Evolutionary conservation across 2,888 invertebrate genomes (phyloP).

Genomic region (Drosophila mimetica): DNA sequence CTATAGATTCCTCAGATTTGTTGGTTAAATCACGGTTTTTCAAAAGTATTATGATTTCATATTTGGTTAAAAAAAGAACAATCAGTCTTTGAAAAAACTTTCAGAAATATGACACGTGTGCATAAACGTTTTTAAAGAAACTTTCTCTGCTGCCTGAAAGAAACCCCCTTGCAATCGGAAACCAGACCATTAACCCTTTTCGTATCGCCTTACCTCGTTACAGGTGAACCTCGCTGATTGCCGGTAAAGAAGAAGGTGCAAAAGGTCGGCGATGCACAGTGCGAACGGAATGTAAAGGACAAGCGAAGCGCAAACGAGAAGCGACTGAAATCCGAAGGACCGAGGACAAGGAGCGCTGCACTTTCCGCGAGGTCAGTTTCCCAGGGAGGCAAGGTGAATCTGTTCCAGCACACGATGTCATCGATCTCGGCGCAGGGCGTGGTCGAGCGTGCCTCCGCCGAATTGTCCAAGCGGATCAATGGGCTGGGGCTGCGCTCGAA

Average conservation of each 20-base stretch:
- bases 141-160: not conserved
- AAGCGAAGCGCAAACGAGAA: not conserved
- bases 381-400: constrained; percentile 78
- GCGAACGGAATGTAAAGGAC: constrained; percentile 34
- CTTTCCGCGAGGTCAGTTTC: constrained; percentile 18
- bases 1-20: too few relatives aligned
- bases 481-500: constrained; percentile 89
- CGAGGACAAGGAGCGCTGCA: constrained; percentile 6
- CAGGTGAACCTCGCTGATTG: constrained; percentile 24
- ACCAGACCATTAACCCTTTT: constrained; percentile 15
- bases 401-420: constrained; percentile 87
- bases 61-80: too few relatives aligned
- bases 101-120: too few relatives aligned
- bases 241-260: constrained; percentile 2
- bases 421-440: constrained; percentile 95
- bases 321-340: not conserved
- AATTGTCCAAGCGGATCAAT: constrained; percentile 94
- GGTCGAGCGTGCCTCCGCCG: constrained; percentile 95
- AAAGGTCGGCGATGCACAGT: constrained; percentile 18
- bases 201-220: constrained; percentile 10
- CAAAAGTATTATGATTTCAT: too few relatives aligned
- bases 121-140: not conserved
- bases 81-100: too few relatives aligned
- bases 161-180: constrained; percentile 12
- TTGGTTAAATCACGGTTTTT: too few relatives aligned